Evolutionary conservation across 2,113 vertebrate species (phyloP), one percentile per base, ranked within the genome.

Genomic region (Todiramphus saurophagus): DNA sequence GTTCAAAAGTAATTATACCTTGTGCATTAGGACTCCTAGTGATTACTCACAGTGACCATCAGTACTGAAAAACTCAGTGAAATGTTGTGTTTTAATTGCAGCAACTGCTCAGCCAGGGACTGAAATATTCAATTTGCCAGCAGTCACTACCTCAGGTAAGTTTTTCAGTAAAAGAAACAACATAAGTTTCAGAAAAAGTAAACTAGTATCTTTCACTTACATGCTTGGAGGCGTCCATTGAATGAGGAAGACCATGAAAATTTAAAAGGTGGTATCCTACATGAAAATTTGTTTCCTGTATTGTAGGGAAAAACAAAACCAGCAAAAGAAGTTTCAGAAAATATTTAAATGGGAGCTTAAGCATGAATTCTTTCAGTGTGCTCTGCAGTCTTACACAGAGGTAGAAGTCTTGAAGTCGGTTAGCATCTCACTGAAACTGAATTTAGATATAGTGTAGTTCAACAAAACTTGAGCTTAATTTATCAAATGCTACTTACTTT

Each of bases 51-150:
- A 53, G 39, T 48, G 60, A 66, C 70, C 11, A 79, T 48, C 69
- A 69, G 8, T 85, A 43, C 48, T 83, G 48, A 60, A 90, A 94
- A 90, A 8, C 60, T 87, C 72, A 97, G 16, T 86, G 24, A 77
- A 93, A 51, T 92, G 8, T 85, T 94, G 90, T 58, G 44, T 82
- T 97, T 97, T 87, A 94, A 90, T 97, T 98, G 50, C 97, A 99
- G 99, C 99, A 96, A 98, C 98, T 63, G 99, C 99, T 90, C 99
- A 99, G 95, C 99, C 99, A 79, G 99, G 99, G 96, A 99, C 99
- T 69, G 99, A 99, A 97, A 99, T 99, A 96, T 99, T 99, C 97
- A 99, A 99, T 96, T 95, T 99, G 97, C 99, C 99, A 83, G 99
- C 99, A 88, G 99, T 99, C 92, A 99, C 99, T 93, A 98, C 98